Base-by-base conservation (phyloP, 2,797 vertebrate genomes). In the Rallus crepitans region DNA sequence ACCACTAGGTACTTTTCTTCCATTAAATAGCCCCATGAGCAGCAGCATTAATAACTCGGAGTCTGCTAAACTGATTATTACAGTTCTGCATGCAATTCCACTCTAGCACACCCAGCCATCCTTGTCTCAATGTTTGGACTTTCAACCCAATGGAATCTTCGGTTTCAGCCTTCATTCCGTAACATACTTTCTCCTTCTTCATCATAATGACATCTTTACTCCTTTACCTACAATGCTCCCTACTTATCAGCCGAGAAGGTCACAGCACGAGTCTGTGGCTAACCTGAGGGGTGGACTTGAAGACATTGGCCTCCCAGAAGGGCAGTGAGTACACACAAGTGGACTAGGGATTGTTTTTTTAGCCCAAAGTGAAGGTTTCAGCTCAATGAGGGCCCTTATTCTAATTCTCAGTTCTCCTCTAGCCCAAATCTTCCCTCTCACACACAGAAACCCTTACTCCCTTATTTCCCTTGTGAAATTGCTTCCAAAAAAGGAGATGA, bases 1-100 rank as follows among this genome's bases (percentile, higher is more conserved):
- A 64, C 16, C 4, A 52, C 4, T 16, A 50, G 18, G 1, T 47
- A 31, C 5, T 89, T 71, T 15, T 39, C 5, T 2, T 5, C 0
- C 55, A 33, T 37, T 39, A 87, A 63, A 28, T 3, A 56, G 18
- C 35, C 19, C 11, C 16, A 30, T 11, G 16, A 79, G 23, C 12
- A 76, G 16, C 16, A 82, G 21, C 24, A n/a, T 4, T 56, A 60
- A 39, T 63, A 82, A 68, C 59, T 47, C 7, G 3, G 8, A 2
- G 1, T 50, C 12, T 6, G 3, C 15, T 61, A 77, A 31, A 10
- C 16, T 24, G 33, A 40, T 25, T 45, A 28, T 12, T 52, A 20
- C 35, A 37, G 60, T 76, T 91, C 50, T 72, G 1, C 7, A 24
- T 65, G 40, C 10, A 52, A 24, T 17, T 60, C 31, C 24, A n/a